A percentile compares a stretch with the other conserved stretches of the same genome.
phyloP scores from a whole-genome alignment of 2,113 vertebrate species.

The Typhlomys cinereus region DNA sequence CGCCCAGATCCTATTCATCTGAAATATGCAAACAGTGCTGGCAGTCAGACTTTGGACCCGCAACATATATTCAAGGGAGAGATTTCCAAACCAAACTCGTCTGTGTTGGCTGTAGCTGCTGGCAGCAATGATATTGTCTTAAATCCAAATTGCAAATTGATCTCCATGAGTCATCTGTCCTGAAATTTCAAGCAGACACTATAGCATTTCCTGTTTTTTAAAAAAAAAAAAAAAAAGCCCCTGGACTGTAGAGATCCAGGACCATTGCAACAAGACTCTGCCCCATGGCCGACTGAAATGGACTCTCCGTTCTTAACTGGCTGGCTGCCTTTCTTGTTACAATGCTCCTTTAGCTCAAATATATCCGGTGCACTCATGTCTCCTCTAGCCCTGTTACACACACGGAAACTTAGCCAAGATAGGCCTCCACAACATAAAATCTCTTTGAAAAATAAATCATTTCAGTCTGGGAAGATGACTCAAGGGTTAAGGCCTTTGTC shows the following conservation, averaged over 20 bases:
- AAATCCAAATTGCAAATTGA: constrained; percentile 44
- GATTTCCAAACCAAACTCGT: constrained; percentile 11
- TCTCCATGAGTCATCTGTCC: constrained; percentile 38
- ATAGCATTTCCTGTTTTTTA: background rate
- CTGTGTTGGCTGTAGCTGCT: background rate
- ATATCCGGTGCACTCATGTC: background rate
- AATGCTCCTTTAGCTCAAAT: background rate
- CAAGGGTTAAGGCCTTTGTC: too few species aligned
- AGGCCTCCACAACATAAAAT: background rate
- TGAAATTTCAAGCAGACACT: constrained; percentile 21
- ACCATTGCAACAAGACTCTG: background rate
- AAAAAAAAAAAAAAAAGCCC: too few species aligned
- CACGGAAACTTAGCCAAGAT: background rate
- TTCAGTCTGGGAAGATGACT: too few species aligned
- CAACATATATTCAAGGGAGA: background rate
- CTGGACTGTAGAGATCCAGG: background rate
- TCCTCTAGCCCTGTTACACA: background rate
- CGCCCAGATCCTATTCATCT: constrained; percentile 6
- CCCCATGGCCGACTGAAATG: background rate
- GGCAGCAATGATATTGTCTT: background rate
- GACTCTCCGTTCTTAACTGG: background rate
- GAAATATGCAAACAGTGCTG: constrained; percentile 26
- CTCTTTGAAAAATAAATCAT: background rate
- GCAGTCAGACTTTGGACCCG: background rate
- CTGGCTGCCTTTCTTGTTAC: background rate